These are phyloP conservation scores for Caloenas nicobarica DNA, from an alignment of 2,113 vertebrate species.

Conservation along the genomic window DNA sequence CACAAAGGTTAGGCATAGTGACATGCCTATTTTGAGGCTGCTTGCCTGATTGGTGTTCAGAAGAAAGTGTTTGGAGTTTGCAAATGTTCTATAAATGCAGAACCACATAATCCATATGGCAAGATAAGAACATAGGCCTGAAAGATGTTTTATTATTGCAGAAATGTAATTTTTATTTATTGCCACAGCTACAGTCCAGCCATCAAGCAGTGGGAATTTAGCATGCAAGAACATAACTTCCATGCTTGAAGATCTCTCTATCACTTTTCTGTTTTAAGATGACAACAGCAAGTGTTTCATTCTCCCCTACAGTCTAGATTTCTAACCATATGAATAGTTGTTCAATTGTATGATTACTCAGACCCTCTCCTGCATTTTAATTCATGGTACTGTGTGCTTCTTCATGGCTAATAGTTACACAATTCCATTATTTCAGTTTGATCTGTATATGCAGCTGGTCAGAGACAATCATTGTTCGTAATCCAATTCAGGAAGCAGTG, in stretches of 20 bases:
- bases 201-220: background rate
- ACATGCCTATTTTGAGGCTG: background rate
- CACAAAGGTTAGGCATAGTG: background rate
- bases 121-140: background rate
- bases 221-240: background rate
- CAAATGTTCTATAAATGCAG: background rate
- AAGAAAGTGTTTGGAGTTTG: background rate
- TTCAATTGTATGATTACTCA: background rate
- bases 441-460: background rate
- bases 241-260: background rate
- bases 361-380: background rate
- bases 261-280: background rate
- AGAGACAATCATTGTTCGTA: rapidly evolving
- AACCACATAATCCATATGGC: background rate
- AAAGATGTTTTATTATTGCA: background rate
- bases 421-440: background rate
- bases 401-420: background rate
- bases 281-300: background rate
- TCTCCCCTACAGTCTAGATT: background rate
- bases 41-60: background rate
- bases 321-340: background rate
- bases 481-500: background rate
- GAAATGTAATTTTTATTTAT: background rate
- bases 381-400: background rate
- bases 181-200: background rate